Conservation (phyloP, 2,797 vertebrate species). For the Erpetoichthys calabaricus region DNA sequence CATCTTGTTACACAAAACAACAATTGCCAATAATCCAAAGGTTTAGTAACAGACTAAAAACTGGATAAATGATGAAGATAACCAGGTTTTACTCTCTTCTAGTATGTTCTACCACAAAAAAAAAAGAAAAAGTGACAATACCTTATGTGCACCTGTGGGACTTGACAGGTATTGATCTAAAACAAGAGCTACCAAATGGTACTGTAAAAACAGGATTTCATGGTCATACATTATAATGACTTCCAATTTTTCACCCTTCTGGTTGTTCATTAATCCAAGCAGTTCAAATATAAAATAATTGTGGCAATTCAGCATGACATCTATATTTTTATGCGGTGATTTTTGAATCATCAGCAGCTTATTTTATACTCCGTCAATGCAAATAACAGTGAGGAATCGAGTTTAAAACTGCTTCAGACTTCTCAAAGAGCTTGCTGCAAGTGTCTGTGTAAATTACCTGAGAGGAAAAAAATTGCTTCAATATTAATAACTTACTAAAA, state of each 20-base stretch:
- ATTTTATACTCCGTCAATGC: no score
- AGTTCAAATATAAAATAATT: constrained; percentile 43
- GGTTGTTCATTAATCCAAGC: constrained; percentile 47
- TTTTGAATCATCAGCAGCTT: no score
- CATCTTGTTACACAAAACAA: no score
- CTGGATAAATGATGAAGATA: constrained; percentile 18
- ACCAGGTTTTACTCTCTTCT: constrained; percentile 27
- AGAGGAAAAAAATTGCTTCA: no score
- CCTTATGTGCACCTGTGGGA: constrained; percentile 43
- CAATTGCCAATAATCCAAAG: no score
- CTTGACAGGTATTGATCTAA: constrained; percentile 50
- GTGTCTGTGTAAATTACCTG: no score
- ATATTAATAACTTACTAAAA: no score
- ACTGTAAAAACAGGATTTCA: constrained; percentile 52
- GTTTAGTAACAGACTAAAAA: no score
- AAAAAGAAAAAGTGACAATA: constrained; percentile 33
- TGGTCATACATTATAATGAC: constrained; percentile 56
- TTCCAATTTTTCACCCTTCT: constrained; percentile 44
- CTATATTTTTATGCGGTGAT: constrained; percentile 15
- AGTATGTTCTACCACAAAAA: constrained; percentile 32
- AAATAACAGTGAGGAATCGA: no score
- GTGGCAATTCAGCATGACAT: constrained; percentile 27
- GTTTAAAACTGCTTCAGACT: no score
- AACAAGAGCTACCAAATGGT: constrained; percentile 42
- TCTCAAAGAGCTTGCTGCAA: no score